These are phyloP conservation scores for Griposia aprilina DNA, from an alignment of 2,888 invertebrate genomes.

Conservation along the genomic window DNA sequence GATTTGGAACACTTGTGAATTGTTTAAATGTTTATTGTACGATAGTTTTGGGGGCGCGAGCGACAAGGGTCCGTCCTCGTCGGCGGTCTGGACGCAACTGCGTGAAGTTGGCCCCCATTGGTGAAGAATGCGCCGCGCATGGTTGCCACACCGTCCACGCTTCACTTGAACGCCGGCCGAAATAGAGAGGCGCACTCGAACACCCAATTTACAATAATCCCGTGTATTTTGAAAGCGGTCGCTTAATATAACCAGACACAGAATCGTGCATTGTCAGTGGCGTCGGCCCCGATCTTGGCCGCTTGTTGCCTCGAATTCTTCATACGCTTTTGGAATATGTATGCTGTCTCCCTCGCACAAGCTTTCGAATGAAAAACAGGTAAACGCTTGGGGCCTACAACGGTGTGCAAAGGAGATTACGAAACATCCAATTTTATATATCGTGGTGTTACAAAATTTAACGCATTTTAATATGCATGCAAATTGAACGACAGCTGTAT, in stretches of 20 bases:
- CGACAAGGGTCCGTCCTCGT: constrained; percentile 81
- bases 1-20: constrained; percentile 82
- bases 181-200: constrained; percentile 79
- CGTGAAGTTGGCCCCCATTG: constrained; percentile 88
- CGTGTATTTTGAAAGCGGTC: constrained; percentile 75
- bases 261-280: constrained; percentile 88
- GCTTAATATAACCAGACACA: constrained; percentile 89
- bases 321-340: constrained; percentile 85
- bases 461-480: constrained; percentile 75
- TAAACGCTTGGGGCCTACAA: constrained; percentile 81
- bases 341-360: constrained; percentile 81
- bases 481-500: constrained; percentile 67
- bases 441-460: constrained; percentile 75
- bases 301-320: constrained; percentile 82
- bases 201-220: constrained; percentile 78
- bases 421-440: constrained; percentile 75
- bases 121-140: constrained; percentile 90
- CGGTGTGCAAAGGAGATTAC: constrained; percentile 76
- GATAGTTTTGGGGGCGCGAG: constrained; percentile 81
- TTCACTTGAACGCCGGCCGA: constrained; percentile 82
- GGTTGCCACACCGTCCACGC: constrained; percentile 88
- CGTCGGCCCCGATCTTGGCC: constrained; percentile 87
- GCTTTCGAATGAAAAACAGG: constrained; percentile 86
- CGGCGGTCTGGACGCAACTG: constrained; percentile 86
- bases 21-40: constrained; percentile 86